phyloP scores from a whole-genome alignment of 2,113 vertebrate genomes.

The Pogonocichla stellata region DNA sequence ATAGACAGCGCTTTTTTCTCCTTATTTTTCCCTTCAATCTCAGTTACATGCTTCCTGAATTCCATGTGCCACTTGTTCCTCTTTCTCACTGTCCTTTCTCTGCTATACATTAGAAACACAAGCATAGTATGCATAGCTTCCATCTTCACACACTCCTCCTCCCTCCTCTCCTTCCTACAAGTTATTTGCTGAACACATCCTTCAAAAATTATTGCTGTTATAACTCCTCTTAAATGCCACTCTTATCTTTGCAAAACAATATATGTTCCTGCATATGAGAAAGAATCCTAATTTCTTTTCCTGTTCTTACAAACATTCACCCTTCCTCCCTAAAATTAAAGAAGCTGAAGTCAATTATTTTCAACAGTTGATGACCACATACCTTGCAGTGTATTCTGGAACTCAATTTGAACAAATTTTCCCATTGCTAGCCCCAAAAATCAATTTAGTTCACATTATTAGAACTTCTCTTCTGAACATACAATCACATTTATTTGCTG shows the following conservation, averaged over 20 bases:
- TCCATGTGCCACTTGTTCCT: neutral
- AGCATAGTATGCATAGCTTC: neutral
- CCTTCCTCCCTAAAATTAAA: neutral
- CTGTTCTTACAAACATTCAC: neutral
- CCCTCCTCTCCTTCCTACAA: neutral
- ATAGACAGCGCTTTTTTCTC: neutral
- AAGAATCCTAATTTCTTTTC: neutral
- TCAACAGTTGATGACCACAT: neutral
- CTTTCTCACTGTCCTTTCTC: neutral
- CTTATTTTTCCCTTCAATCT: neutral
- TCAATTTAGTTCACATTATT: neutral
- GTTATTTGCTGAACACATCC: neutral
- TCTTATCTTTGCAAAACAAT: neutral
- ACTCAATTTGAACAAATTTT: neutral
- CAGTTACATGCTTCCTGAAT: neutral
- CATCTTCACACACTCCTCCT: neutral
- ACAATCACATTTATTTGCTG: neutral
- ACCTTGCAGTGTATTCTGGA: neutral
- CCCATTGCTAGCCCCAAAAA: neutral
- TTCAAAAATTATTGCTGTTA: neutral
- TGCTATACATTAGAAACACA: neutral
- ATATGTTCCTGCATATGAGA: neutral
- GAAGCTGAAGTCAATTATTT: neutral
- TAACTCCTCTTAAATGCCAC: neutral
- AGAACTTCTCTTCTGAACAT: neutral